A percentile compares a stretch with the other conserved stretches of the same genome.
phyloP scores from a whole-genome alignment of 2,113 vertebrate species.

The Oceanites oceanicus region DNA sequence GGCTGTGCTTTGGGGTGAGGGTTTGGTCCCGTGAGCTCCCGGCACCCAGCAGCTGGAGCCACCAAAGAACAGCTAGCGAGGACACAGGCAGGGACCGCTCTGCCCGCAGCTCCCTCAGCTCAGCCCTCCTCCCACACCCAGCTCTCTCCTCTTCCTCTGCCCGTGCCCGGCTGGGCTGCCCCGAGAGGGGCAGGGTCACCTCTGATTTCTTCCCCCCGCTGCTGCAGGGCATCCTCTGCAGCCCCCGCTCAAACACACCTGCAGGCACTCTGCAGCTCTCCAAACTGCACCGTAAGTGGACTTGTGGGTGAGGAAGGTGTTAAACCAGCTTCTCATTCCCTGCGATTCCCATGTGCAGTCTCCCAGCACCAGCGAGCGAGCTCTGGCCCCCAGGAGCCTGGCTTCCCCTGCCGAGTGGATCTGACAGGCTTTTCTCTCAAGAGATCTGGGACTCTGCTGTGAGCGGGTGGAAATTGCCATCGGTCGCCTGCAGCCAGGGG shows the following conservation, averaged over 20 bases:
- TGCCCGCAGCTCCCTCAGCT: no score
- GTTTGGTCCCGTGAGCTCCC: neutral
- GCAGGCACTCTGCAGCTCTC: neutral
- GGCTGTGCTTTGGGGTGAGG: neutral
- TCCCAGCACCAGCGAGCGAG: neutral
- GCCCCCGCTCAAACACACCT: neutral
- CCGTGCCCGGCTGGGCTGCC: neutral
- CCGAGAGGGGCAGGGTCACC: neutral
- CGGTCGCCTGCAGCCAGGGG: neutral
- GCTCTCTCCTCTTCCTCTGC: neutral
- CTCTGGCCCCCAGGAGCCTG: neutral
- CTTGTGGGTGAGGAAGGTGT: neutral
- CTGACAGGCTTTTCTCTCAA: neutral
- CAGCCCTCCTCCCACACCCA: rapidly evolving
- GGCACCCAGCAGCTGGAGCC: neutral
- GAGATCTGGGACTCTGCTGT: neutral
- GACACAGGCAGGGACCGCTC: neutral
- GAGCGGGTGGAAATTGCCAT: neutral
- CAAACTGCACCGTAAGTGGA: neutral
- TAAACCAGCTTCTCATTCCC: neutral
- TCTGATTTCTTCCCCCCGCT: neutral
- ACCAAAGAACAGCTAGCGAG: neutral
- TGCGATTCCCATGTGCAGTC: neutral
- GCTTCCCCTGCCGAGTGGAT: neutral
- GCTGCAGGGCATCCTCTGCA: neutral